Percentiles rank a stretch among this genome's conserved stretches.
These are phyloP conservation scores for Idris sp. DNA, from an alignment of 1,140 invertebrate genomes.

Conservation along the genomic window DNA sequence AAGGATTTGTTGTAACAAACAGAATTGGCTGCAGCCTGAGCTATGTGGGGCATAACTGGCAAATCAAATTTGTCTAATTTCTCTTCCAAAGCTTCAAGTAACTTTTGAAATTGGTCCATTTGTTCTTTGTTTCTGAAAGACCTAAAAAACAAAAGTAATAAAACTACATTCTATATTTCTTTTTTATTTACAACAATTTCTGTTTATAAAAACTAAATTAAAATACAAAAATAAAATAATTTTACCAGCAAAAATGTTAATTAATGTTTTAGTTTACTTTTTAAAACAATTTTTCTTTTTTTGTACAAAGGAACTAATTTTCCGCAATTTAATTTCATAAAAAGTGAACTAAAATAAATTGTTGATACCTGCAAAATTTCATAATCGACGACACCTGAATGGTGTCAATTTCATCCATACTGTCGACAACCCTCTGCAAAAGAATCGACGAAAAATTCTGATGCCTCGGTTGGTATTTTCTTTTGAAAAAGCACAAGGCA, in stretches of 20 bases:
- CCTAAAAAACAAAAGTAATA: constrained; percentile 28
- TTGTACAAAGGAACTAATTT: too few species aligned
- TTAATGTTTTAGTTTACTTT: too few species aligned
- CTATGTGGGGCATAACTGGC: constrained; percentile 78
- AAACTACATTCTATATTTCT: too few species aligned
- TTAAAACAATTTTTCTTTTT: too few species aligned
- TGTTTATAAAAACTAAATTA: too few species aligned
- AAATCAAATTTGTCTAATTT: constrained; percentile 68
- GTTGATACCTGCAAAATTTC: constrained; percentile 76
- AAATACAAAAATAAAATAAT: too few species aligned
- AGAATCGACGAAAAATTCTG: background rate
- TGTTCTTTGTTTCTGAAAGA: constrained; percentile 46
- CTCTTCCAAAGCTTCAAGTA: constrained; percentile 21
- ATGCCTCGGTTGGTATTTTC: constrained; percentile 73
- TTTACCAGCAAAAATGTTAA: too few species aligned
- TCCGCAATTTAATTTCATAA: constrained; percentile 9
- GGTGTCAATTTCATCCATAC: constrained; percentile 75
- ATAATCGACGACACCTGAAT: constrained; percentile 78
- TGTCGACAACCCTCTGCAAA: constrained; percentile 11
- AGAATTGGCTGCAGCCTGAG: constrained; percentile 76
- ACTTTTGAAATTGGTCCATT: background rate
- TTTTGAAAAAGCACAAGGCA: constrained; percentile 82
- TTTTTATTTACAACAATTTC: too few species aligned
- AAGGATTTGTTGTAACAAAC: constrained; percentile 72
- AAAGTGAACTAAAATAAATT: constrained; percentile 1